These are phyloP conservation scores for Dendrocincla fuliginosa DNA, from an alignment of 2,797 vertebrate genomes.

Conservation along the genomic window DNA sequence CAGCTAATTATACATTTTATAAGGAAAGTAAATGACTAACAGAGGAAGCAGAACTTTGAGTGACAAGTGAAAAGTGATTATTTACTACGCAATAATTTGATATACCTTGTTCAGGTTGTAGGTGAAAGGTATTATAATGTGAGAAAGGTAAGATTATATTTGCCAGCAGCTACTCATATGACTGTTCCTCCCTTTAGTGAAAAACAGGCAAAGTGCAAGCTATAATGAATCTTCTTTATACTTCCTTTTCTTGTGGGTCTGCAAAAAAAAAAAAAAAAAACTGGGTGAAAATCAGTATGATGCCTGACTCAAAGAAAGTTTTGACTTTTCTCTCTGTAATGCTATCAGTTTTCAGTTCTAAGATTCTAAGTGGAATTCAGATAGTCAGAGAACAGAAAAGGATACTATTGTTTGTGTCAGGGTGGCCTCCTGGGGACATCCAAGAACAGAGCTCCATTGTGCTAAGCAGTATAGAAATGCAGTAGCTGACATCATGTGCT, in stretches of 20 bases:
- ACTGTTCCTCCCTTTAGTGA: not conserved
- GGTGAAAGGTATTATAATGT: not conserved
- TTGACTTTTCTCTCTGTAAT: not conserved
- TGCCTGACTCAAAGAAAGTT: not conserved
- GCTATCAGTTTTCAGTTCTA: not conserved
- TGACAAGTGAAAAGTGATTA: not conserved
- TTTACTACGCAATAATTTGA: constrained; percentile 16
- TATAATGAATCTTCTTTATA: not conserved
- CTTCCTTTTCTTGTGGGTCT: not conserved
- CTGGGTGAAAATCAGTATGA: not conserved
- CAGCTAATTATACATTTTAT: not conserved
- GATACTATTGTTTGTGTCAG: not conserved
- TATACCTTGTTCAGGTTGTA: not conserved
- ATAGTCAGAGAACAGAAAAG: not conserved
- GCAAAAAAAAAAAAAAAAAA: not conserved
- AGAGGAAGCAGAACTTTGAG: not conserved
- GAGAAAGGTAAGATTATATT: not conserved
- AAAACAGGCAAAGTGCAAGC: not conserved
- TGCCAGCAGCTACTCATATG: not conserved
- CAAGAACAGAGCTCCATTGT: constrained; percentile 11
- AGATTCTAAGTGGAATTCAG: not conserved
- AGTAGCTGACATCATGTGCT: not conserved
- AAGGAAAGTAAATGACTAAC: not conserved
- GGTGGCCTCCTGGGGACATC: not conserved
- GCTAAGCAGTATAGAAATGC: not conserved